These are phyloP conservation scores for Ecdyonurus torrentis DNA, from an alignment of 2,888 invertebrate genomes.

Conservation along the genomic window DNA sequence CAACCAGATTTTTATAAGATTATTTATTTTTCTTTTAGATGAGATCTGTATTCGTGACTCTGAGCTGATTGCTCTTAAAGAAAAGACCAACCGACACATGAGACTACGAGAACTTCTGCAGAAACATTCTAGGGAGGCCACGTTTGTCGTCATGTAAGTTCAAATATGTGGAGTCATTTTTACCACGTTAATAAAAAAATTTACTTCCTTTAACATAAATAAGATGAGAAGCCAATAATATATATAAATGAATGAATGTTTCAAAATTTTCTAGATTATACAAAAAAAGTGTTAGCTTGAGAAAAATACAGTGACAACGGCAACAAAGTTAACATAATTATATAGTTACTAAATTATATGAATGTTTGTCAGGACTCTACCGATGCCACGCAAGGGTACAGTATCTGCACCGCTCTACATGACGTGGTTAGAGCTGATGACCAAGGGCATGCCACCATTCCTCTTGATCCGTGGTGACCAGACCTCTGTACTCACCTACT, in stretches of 20 bases:
- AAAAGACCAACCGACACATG: slow-evolving; percentile 79
- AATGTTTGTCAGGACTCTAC: slow-evolving; percentile 30
- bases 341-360: slow-evolving; percentile 1
- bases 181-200: too few relatives aligned
- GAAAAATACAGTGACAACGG: too few relatives aligned
- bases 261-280: neutral
- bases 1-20: slow-evolving; percentile 12
- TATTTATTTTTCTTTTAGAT: slow-evolving; percentile 27
- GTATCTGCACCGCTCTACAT: slow-evolving; percentile 35
- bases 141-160: slow-evolving; percentile 64
- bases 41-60: slow-evolving; percentile 46
- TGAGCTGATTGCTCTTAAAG: slow-evolving; percentile 63
- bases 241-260: neutral
- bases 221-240: neutral
- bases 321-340: too few relatives aligned
- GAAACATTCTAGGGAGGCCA: slow-evolving; percentile 64
- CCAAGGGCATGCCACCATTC: slow-evolving; percentile 35
- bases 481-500: slow-evolving; percentile 23
- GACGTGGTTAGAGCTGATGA: slow-evolving; percentile 38
- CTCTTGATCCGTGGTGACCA: slow-evolving; percentile 26
- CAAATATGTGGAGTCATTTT: neutral
- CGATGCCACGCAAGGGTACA: slow-evolving; percentile 33
- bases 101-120: slow-evolving; percentile 72
- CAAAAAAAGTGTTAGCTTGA: neutral
- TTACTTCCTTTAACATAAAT: neutral